Evolutionary conservation across 2,113 vertebrate genomes (phyloP).

Genomic region (Erpornis zantholeuca): DNA sequence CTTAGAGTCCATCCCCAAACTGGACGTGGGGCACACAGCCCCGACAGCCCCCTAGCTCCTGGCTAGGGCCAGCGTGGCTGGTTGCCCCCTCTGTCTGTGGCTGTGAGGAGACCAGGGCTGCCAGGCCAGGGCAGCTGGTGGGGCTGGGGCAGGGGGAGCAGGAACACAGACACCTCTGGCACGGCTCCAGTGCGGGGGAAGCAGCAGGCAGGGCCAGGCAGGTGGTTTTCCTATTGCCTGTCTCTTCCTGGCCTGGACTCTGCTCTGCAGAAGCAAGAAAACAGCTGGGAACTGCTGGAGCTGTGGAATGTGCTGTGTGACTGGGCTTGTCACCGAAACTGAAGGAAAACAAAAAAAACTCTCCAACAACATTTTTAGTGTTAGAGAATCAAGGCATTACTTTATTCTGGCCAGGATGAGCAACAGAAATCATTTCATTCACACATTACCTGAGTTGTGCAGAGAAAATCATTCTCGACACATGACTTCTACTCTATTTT

Average conservation of each 20-base stretch:
- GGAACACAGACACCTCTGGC: neutral
- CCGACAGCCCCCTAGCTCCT: rapidly evolving
- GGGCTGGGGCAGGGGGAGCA: neutral
- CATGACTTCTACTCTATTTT: neutral
- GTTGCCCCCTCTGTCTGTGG: neutral
- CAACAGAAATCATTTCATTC: neutral
- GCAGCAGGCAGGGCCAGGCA: neutral
- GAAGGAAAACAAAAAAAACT: neutral
- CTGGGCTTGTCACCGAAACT: neutral
- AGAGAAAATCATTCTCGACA: neutral
- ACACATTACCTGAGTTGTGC: neutral
- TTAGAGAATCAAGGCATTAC: neutral
- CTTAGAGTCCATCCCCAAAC: neutral
- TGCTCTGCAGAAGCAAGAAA: neutral
- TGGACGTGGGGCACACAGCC: neutral
- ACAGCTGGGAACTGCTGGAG: neutral
- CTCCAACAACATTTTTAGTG: neutral
- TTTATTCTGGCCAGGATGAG: neutral
- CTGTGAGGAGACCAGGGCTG: neutral
- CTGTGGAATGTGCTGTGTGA: neutral
- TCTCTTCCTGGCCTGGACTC: neutral
- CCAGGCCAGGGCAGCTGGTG: neutral
- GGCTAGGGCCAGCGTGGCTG: neutral
- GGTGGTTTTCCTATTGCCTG: neutral
- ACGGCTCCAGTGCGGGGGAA: neutral